Evolutionary conservation across 2,797 vertebrate species (phyloP), one percentile per base, ranked within the genome.

Genomic region (Gambelia wislizenii): DNA sequence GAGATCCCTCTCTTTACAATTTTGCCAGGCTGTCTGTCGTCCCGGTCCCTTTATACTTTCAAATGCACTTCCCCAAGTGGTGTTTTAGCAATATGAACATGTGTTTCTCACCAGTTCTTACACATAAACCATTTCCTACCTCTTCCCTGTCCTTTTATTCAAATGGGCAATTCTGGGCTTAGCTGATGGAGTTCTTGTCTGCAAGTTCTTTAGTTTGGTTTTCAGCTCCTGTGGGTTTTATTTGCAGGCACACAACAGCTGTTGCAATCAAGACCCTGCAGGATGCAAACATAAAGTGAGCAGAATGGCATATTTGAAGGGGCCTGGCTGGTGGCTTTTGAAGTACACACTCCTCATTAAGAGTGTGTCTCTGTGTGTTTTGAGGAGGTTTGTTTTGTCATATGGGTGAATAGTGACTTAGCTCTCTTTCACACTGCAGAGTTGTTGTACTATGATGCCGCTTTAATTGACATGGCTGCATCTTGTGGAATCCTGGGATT

Each of bases 51-150:
- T 54, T 44, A 13, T 64, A 9, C 36, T 42, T 16, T 36, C 10
- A 54, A 54, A 13, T 13, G 52, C 52, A 13, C 52, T 54, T 54
- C 61, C 61, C 61, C 39, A 75, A 75, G 5, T 49, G 2, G 49
- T 16, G 13, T 33, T 83, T 44, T 67, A 14, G 7, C 30, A 47
- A 2, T 4, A 67, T 2, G 3, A 7, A 25, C 9, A 20, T 33
- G 8, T 2, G 2, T 7, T 67, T 33, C 39, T 1, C 3, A 2
- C 20, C 8, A 0, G 18, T 6, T 2, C 18, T 52, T 56, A 2
- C n/a, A 56, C 12, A 3, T 6, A 3, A 36, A 18, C 16, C 49
- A 1, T 39, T 54, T 13, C 3, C 14, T 5, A 3, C 5, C 14
- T 36, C 10, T 1, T 74, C 22, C 67, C 12, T 36, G 33, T 33